Base-by-base conservation (phyloP, 92 coral and sea anemone genomes). In the Scolanthus callimorphus region DNA sequence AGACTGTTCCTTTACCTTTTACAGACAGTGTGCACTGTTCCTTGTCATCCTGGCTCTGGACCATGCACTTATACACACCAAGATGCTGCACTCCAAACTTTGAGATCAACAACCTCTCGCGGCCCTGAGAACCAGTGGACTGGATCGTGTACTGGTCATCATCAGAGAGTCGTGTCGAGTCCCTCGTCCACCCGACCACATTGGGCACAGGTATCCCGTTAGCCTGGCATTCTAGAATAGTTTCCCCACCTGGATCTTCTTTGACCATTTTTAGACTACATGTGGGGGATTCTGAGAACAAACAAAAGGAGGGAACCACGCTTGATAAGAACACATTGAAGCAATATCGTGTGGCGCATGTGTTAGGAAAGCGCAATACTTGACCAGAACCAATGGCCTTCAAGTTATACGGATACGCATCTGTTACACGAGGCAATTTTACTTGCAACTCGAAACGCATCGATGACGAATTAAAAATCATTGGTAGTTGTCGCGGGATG, bases 161-260 rank as follows among this genome's bases (percentile, higher is more conserved):
- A 9, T 9, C 29, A 31, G 47, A 26, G 9, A 87, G 49, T 29
- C 45, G 30, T 23, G 39, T 31, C 29, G 76, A 60, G 43, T 78
- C 67, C 65, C 72, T 77, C 20, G 55, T 34, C 95, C 90, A 87
- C 11, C 60, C 62, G 23, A 63, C 63, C 12, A 87, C 73, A 20
- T 25, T 25, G 1, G 95, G 95, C 31, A 82, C 68, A 11, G 95
- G 95, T 23, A 82, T 60, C 19, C 95, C 95, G n/a, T 73, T 63
- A 4, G 77, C 85, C 8, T 39, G 65, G 48, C 95, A 87, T 24
- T 56, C 66, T 29, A 87, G 55, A 3, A 71, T 39, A 3, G 79
- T 74, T 4, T 61, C 62, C 17, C 79, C 75, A 20, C 80, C 81
- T 11, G 80, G 74, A 15, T 49, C 47, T 15, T 77, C 60, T 48